Base-by-base conservation (phyloP, 2,888 invertebrate genomes). In the Galeopsomyia nigrocyanea region DNA sequence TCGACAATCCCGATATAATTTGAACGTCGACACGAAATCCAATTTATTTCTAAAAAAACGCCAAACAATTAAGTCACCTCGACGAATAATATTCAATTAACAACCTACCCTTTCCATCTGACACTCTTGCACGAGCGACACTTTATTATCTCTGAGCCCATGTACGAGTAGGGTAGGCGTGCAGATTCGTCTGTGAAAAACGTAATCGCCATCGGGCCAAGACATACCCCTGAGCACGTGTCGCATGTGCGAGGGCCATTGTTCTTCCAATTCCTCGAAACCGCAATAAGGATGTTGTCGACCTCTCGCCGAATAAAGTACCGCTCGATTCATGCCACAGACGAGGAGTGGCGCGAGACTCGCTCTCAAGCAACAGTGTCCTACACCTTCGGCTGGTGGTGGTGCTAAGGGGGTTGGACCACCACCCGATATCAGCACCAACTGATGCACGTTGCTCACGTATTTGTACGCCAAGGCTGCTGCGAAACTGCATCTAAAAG, bases 161-260 rank as follows among this genome's bases (percentile, higher is more conserved):
- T 92, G 91, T 51, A 92, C 89, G 46, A 92, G 86, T 55, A 93
- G 87, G 5, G 91, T 90, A 3, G 92, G 91, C 64, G 89, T 89
- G 61, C 88, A 87, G 68, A 92, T 89, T 83, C 90, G 88, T 77
- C 90, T 87, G 82, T 92, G 92, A 80, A 90, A 92, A 39, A 90
- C 88, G 60, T 90, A 90, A 84, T 92, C 92, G 0, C 92, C 92
- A 79, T 91, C 91, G 1, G 90, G 88, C 92, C 92, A 92, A 68
- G 88, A 86, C 87, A 92, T 92, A 3, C 92, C 92, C 74, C 88
- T 86, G 79, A 90, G 87, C 62, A 90, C 86, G 80, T 89, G 87
- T 63, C 88, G 84, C 80, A 90, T 87, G 78, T 89, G 88, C 19
- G 86, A 86, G 10, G 89, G 88, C 80, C 89, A 87, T 76, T 87